These are phyloP conservation scores for Platysteira castanea DNA, from an alignment of 2,113 vertebrate species.

Conservation along the genomic window DNA sequence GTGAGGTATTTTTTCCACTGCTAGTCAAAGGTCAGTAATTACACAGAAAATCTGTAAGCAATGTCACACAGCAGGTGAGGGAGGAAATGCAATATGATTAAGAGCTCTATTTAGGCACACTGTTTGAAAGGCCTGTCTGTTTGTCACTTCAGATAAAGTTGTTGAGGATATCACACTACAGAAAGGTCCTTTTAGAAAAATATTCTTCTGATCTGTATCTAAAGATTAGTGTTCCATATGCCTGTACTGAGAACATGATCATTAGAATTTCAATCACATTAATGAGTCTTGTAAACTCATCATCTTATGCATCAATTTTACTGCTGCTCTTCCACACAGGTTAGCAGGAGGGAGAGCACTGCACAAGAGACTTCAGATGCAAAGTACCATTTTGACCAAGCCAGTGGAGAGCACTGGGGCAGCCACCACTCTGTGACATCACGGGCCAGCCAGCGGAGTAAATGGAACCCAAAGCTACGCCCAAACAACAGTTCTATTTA, in stretches of 20 bases:
- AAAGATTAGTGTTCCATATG: not conserved
- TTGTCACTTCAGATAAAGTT: not conserved
- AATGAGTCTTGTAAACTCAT: not conserved
- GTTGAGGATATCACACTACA: not conserved
- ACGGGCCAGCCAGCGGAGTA: not conserved
- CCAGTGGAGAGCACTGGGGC: too few species aligned
- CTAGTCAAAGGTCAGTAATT: constrained; percentile 36
- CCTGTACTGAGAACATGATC: not conserved
- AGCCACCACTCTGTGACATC: not conserved
- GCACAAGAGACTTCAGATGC: not conserved
- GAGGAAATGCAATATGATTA: constrained; percentile 12
- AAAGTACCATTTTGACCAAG: not conserved
- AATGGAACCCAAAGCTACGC: not conserved
- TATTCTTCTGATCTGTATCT: not conserved
- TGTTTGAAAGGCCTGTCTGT: not conserved
- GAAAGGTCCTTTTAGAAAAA: not conserved
- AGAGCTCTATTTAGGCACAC: not conserved
- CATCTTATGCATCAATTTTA: not conserved
- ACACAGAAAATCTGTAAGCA: not conserved
- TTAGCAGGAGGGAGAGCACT: not conserved
- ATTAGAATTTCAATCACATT: not conserved
- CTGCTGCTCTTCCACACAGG: not conserved
- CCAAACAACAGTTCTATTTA: not conserved
- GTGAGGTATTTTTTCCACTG: constrained; percentile 2
- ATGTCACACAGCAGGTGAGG: not conserved